Base-by-base conservation (phyloP, 2,888 invertebrate species). In the Nineta flava region DNA sequence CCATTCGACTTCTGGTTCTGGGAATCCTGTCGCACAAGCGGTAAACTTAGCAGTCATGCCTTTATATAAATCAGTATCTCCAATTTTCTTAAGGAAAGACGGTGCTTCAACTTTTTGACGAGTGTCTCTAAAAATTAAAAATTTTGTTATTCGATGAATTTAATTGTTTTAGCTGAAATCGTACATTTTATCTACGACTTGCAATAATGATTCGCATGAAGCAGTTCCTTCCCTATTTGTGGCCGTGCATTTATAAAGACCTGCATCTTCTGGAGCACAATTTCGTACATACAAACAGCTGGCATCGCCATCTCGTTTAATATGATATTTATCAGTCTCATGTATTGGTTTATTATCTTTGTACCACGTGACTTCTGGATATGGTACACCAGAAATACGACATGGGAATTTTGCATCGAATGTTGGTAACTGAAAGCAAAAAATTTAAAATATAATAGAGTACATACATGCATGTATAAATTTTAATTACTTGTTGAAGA, bases 31-130 rank as follows among this genome's bases (percentile, higher is more conserved):
- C 46, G 85, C 83, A 64, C 92, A 92, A 50, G 92, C 92, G n/a
- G 91, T 93, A 66, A 93, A 91, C 68, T 90, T 90, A 49, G 87
- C 91, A 42, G 85, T 80, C 83, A 91, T 87, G 34, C 88, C 87
- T 60, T 83, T 81, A 66, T 83, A 83, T 49, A 90, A 77, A 65
- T 92, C 91, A 40, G 83, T 83, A 63, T 92, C 91, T 0, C 88
- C 90, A 58, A 92, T 84, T 61, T 81, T 83, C 71, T 93, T 93
- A 59, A 93, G 69, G 75, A 93, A 93, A 45, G 81, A 76, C 4
- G 93, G 91, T 1, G 90, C 79, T 64, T 93, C 92, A 40, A 82
- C 77, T 58, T 81, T 83, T 58, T 83, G 78, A 56, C 74, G 76
- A 58, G 78, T 77, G 56, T 80, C 82, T 47, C 87, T 88, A 60